Evolutionary conservation across 2,797 vertebrate genomes (phyloP).

Genomic region (Oophaga sylvatica): DNA sequence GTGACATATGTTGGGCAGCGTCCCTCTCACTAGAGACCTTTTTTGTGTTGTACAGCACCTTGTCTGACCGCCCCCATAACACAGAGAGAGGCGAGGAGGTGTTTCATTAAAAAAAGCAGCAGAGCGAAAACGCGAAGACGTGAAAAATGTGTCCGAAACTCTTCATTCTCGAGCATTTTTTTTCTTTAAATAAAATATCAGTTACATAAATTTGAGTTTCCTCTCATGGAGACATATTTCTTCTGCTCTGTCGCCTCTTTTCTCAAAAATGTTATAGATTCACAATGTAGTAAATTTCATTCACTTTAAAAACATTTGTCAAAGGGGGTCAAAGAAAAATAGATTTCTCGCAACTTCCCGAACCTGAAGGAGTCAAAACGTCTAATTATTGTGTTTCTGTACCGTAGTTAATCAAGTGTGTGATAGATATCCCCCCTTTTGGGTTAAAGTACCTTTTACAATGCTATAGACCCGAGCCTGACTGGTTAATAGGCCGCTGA

Average conservation of each 20-base stretch:
- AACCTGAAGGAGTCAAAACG: constrained; percentile 23
- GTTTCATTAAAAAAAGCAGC: constrained; percentile 18
- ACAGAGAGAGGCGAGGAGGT: neutral
- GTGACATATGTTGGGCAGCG: neutral
- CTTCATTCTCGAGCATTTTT: neutral
- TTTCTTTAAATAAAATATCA: neutral
- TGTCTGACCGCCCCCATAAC: neutral
- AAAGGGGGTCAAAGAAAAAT: constrained; percentile 15
- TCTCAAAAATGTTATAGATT: constrained; percentile 18
- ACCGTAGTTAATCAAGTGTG: constrained; percentile 30
- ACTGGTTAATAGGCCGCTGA: constrained; percentile 71
- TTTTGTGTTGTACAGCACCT: neutral
- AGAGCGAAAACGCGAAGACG: neutral
- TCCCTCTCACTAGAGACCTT: neutral
- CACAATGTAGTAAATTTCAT: constrained; percentile 21
- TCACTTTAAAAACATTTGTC: constrained; percentile 12
- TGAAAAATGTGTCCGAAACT: neutral
- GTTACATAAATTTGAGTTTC: neutral
- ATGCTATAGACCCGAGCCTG: constrained; percentile 66
- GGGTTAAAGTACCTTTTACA: constrained; percentile 62
- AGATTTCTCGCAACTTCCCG: constrained; percentile 10
- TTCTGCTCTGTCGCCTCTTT: constrained; percentile 21
- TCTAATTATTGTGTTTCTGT: constrained; percentile 45
- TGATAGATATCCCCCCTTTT: constrained; percentile 29
- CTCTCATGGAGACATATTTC: neutral